A percentile compares a stretch with the other conserved stretches of the same genome.
These are phyloP conservation scores for Narcine bancroftii DNA, from an alignment of 2,113 vertebrate genomes.

Conservation along the genomic window DNA sequence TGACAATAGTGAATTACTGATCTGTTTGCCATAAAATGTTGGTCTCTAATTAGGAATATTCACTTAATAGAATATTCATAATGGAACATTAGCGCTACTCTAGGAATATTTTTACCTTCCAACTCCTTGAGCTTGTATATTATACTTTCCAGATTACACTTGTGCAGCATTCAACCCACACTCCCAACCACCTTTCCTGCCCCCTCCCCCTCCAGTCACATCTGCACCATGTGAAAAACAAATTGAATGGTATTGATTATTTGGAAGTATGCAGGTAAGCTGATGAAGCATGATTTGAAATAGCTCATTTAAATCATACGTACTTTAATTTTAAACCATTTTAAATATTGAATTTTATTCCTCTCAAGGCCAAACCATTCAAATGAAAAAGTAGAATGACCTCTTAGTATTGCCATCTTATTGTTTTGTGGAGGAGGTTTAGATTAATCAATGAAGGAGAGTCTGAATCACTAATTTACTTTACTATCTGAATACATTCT, in stretches of 20 bases:
- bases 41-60: slow-evolving; percentile 30
- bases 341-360: slow-evolving; percentile 25
- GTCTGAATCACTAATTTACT: slow-evolving; percentile 6
- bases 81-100: background rate
- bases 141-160: background rate
- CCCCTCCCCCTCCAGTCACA: background rate
- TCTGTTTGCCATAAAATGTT: slow-evolving; percentile 35
- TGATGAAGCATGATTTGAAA: slow-evolving; percentile 25
- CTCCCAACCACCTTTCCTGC: background rate
- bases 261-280: slow-evolving; percentile 23
- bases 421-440: background rate
- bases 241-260: slow-evolving; percentile 33
- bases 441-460: slow-evolving; percentile 9
- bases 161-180: background rate
- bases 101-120: background rate
- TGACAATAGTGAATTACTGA: slow-evolving; percentile 8
- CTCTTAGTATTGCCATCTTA: background rate
- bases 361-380: slow-evolving; percentile 12
- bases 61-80: slow-evolving; percentile 24
- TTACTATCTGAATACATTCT: background rate
- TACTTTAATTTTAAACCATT: slow-evolving; percentile 30
- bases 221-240: slow-evolving; percentile 13
- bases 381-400: slow-evolving; percentile 10
- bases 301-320: slow-evolving; percentile 29
- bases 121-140: background rate